phyloP scores from a whole-genome alignment of 2,797 vertebrate genomes.

The Acropternis orthonyx region DNA sequence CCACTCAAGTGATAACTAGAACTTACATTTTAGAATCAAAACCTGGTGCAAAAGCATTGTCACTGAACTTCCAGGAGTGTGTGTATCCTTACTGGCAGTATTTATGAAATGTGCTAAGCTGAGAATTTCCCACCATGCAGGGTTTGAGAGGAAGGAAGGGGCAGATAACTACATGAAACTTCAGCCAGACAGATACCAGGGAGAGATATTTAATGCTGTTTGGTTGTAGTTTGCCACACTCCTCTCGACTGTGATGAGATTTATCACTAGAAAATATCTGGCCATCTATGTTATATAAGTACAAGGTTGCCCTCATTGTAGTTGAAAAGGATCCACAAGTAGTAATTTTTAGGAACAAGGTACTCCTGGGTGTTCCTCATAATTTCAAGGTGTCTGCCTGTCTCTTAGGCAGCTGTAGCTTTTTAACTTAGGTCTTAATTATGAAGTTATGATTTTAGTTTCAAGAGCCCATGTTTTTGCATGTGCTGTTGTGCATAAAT shows the following conservation, averaged over 20 bases:
- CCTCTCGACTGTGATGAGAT: neutral
- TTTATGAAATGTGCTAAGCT: neutral
- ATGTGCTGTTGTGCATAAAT: slow-evolving; percentile 63
- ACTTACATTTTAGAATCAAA: neutral
- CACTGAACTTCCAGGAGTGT: neutral
- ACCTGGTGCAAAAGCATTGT: neutral
- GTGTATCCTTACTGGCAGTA: neutral
- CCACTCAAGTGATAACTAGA: neutral
- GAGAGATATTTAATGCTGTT: neutral
- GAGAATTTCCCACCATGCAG: neutral
- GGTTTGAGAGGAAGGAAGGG: neutral
- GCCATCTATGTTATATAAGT: neutral
- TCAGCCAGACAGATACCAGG: neutral
- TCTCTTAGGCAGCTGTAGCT: neutral
- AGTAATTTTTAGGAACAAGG: neutral
- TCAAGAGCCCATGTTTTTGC: slow-evolving; percentile 58
- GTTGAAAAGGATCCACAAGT: neutral
- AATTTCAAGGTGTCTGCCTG: slow-evolving; percentile 20
- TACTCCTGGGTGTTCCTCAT: neutral
- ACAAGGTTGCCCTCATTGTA: neutral
- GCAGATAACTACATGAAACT: neutral
- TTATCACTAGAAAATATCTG: neutral
- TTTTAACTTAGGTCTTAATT: slow-evolving; percentile 57
- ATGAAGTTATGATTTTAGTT: slow-evolving; percentile 63
- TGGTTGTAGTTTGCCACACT: neutral